Base-by-base conservation (phyloP, 2,113 vertebrate species). In the Scomber colias region DNA sequence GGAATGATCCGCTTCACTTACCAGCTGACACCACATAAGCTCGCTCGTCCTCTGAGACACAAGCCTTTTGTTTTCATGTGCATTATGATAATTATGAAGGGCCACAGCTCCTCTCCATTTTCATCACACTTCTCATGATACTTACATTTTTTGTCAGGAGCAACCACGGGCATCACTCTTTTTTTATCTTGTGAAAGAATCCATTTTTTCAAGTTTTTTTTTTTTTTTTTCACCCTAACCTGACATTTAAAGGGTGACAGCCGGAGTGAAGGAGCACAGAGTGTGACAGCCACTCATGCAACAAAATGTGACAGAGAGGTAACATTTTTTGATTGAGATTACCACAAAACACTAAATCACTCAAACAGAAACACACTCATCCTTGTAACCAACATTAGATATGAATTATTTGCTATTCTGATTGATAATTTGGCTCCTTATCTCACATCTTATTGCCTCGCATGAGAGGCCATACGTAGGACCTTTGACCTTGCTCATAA, bases 401-500 rank as follows among this genome's bases (percentile, higher is more conserved):
- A 15, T 73, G 83, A 17, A 54, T 77, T 80, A 55, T 77, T 61
- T 54, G 62, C 64, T 4, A 10, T 59, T 74, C 10, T 13, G 49
- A 49, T 31, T 59, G 67, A 83, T 89, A 81, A 85, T 90, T 59
- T 86, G 65, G 27, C 59, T 86, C 85, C 82, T 87, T 82, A 83
- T 69, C 79, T 78, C 63, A 56, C 78, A 74, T 83, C 75, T 71
- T 71, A 75, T 90, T 85, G 89, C 74, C 75, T 74, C 69, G 67
- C 70, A 45, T 30, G 75, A 82, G 87, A 84, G 80, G 77, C 76
- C 78, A 27, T 60, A 55, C 7, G 0, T 13, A 74, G 45, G 90
- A 93, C 93, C 93, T 92, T 92, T 93, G 93, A 93, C 93, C 93
- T 92, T 89, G 81, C 85, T 83, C 80, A 73, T 92, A 87, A 92